These are phyloP conservation scores for Erebia aethiops DNA, from an alignment of 2,888 invertebrate genomes.

Conservation along the genomic window DNA sequence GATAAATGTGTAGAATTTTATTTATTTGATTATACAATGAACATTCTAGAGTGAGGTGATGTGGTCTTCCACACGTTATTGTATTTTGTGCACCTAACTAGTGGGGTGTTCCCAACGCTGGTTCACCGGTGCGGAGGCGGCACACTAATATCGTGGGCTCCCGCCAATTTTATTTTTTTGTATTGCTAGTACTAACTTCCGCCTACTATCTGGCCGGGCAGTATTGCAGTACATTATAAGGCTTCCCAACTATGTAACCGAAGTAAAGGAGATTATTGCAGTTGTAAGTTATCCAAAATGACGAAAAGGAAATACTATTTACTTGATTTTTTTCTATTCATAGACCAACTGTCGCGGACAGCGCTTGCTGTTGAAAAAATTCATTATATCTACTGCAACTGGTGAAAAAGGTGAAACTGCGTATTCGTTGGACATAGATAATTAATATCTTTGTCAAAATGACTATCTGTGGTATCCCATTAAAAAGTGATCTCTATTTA, in stretches of 20 bases:
- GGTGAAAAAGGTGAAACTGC: background rate
- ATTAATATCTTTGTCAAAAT: constrained; percentile 27
- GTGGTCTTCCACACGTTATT: too few species aligned
- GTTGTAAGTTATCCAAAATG: constrained; percentile 58
- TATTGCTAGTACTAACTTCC: background rate
- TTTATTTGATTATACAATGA: too few species aligned
- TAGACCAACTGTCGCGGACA: constrained; percentile 36
- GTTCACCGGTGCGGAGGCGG: background rate
- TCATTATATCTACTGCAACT: constrained; percentile 22
- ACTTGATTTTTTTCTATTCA: constrained; percentile 59
- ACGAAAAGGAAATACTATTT: constrained; percentile 42
- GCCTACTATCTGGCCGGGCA: background rate
- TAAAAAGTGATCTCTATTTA: background rate
- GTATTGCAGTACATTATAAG: constrained; percentile 44
- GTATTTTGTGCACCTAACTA: too few species aligned
- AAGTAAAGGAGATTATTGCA: constrained; percentile 67
- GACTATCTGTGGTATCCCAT: background rate
- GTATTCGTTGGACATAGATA: constrained; percentile 1
- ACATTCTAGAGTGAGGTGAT: too few species aligned
- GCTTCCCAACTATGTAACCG: constrained; percentile 58
- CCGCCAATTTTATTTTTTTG: background rate
- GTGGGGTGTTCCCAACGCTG: too few species aligned
- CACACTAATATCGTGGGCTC: background rate
- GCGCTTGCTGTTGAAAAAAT: constrained; percentile 4
- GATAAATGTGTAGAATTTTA: too few species aligned